phyloP scores from a whole-genome alignment of 2,113 vertebrate genomes.

The Leucosticte australis region DNA sequence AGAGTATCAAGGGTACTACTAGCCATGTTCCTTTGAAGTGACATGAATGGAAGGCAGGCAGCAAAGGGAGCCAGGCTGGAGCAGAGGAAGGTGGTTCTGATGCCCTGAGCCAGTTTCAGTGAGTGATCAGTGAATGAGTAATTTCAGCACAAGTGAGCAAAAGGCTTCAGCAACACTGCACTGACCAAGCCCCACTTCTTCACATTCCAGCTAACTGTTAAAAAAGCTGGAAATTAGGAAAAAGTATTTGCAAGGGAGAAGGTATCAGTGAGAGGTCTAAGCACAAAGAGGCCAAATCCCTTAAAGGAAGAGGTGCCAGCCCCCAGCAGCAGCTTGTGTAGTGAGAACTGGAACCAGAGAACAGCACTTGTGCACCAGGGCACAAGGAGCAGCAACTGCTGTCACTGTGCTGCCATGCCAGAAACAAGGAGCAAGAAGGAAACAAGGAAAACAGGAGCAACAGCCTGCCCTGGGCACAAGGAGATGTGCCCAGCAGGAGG shows the following conservation, averaged over 20 bases:
- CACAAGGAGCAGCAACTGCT: not conserved
- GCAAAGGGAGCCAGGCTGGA: not conserved
- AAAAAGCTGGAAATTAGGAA: not conserved
- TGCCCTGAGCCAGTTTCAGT: not conserved
- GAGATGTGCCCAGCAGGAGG: not conserved
- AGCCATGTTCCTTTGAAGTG: not conserved
- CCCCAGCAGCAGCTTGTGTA: not conserved
- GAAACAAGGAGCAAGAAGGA: not conserved
- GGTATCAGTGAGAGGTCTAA: not conserved
- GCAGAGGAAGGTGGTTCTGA: not conserved
- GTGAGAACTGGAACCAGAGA: not conserved
- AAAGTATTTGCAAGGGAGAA: not conserved
- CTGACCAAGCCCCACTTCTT: not conserved
- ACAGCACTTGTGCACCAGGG: fast-evolving
- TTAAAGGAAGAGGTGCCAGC: not conserved
- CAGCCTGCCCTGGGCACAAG: not conserved
- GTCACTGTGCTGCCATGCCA: not conserved
- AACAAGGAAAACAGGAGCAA: not conserved
- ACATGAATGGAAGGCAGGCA: not conserved
- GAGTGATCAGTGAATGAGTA: not conserved
- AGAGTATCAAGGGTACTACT: not conserved
- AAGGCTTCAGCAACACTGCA: not conserved
- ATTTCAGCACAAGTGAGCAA: not conserved
- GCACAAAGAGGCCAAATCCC: not conserved
- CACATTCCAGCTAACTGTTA: not conserved